phyloP scores from a whole-genome alignment of 2,888 invertebrate species.

The Melitaea athalia region DNA sequence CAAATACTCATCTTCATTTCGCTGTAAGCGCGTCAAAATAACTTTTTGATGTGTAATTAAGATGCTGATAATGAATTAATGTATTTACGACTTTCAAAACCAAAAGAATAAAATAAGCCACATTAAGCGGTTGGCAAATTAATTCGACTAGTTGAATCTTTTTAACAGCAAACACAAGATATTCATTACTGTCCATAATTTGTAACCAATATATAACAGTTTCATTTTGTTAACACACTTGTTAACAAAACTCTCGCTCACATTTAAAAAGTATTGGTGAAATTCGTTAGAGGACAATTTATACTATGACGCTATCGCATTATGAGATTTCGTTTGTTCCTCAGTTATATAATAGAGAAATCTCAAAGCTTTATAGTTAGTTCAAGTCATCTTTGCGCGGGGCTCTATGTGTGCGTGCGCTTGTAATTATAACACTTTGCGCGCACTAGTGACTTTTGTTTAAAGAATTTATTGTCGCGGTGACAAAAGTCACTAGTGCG shows the following conservation, averaged over 20 bases:
- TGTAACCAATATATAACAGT: neutral
- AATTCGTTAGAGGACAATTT: no score
- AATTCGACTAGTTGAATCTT: constrained; percentile 18
- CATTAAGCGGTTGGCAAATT: constrained; percentile 6
- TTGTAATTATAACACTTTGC: no score
- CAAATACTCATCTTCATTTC: no score
- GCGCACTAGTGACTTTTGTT: no score
- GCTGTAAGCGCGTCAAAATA: neutral
- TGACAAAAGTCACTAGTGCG: no score
- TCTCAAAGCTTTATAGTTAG: neutral
- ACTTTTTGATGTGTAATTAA: neutral
- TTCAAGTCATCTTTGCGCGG: no score
- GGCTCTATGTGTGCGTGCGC: no score
- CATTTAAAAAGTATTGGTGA: no score
- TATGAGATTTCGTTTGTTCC: no score
- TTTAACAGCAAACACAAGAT: neutral
- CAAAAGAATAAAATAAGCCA: constrained; percentile 18
- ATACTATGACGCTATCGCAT: no score
- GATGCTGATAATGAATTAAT: neutral
- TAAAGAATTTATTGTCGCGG: no score
- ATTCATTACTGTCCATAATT: neutral
- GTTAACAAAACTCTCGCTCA: no score
- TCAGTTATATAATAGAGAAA: neutral
- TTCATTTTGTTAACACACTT: neutral
- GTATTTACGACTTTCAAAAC: neutral